phyloP scores from a whole-genome alignment of 2,888 invertebrate genomes.

The Chrysodeixis includens region DNA sequence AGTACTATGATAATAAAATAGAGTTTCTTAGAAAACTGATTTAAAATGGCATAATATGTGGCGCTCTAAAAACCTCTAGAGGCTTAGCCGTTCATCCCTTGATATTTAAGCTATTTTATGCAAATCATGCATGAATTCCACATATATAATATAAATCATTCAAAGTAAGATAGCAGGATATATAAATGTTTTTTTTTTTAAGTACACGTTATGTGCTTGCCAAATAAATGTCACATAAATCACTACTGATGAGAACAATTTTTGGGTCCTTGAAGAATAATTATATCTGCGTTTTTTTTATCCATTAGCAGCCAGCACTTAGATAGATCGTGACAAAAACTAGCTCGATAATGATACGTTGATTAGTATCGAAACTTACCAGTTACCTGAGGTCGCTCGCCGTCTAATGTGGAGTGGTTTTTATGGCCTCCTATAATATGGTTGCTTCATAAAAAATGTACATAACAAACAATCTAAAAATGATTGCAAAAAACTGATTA shows the following conservation, averaged over 20 bases:
- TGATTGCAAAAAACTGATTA: slow-evolving; percentile 5
- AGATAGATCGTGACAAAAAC: slow-evolving; percentile 46
- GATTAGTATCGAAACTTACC: slow-evolving; percentile 43
- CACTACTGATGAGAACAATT: background rate
- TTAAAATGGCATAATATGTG: background rate
- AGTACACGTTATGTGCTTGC: no score
- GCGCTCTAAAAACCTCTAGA: background rate
- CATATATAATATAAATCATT: background rate
- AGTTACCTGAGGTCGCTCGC: slow-evolving; percentile 34
- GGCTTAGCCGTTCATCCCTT: background rate
- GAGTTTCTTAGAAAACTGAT: slow-evolving; percentile 27
- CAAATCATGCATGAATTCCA: background rate
- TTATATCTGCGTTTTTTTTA: slow-evolving; percentile 36
- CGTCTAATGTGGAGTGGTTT: slow-evolving; percentile 40
- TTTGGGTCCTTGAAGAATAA: slow-evolving; percentile 25
- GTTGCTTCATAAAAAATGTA: slow-evolving; percentile 27
- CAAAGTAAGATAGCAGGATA: background rate
- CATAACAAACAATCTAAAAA: slow-evolving; percentile 10
- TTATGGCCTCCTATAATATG: slow-evolving; percentile 16
- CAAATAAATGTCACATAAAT: background rate
- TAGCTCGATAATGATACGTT: slow-evolving; percentile 42
- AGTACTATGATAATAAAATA: slow-evolving; percentile 17
- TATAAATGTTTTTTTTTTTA: background rate
- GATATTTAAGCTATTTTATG: background rate
- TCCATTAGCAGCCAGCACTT: slow-evolving; percentile 34